These are phyloP conservation scores for Oikopleura dioica DNA, from an alignment of 23 tunicate species.

Conservation along the genomic window DNA sequence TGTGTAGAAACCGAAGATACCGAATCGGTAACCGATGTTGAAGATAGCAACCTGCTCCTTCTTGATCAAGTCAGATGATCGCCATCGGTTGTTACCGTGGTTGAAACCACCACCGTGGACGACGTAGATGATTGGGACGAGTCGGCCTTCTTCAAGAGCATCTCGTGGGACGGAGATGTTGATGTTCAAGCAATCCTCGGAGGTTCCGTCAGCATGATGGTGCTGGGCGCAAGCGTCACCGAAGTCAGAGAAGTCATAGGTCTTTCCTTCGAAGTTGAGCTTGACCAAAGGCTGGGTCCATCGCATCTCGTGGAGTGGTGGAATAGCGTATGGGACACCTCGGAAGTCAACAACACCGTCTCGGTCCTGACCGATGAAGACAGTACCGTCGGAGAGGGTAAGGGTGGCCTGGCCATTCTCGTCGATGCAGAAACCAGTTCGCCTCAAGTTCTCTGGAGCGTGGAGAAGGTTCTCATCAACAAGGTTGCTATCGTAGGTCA, in stretches of 20 bases:
- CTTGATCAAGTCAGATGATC: not conserved
- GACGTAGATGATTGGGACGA: not conserved
- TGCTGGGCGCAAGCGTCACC: not conserved
- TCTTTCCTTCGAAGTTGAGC: not conserved
- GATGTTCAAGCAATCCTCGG: not conserved
- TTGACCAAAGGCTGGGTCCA: too few relatives aligned
- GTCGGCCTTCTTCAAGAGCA: not conserved
- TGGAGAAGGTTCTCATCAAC: too few relatives aligned
- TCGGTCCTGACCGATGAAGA: too few relatives aligned
- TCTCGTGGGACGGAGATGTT: not conserved
- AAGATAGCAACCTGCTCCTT: not conserved
- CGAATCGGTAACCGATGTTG: slow-evolving; percentile 6
- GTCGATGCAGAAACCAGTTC: too few relatives aligned
- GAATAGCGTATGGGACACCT: too few relatives aligned
- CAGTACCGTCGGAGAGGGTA: too few relatives aligned
- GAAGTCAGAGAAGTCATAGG: not conserved
- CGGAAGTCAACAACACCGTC: too few relatives aligned
- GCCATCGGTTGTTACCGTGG: not conserved
- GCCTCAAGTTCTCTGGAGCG: too few relatives aligned
- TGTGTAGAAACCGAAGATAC: not conserved
- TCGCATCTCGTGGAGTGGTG: too few relatives aligned
- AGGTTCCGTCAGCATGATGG: not conserved
- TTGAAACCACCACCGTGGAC: slow-evolving; percentile 7
- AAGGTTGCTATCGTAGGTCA: too few relatives aligned
- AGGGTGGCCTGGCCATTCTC: too few relatives aligned